A percentile compares a stretch with the other conserved stretches of the same genome.
These are phyloP conservation scores for Pherbina coryleti DNA, from an alignment of 2,888 invertebrate species.

Conservation along the genomic window DNA sequence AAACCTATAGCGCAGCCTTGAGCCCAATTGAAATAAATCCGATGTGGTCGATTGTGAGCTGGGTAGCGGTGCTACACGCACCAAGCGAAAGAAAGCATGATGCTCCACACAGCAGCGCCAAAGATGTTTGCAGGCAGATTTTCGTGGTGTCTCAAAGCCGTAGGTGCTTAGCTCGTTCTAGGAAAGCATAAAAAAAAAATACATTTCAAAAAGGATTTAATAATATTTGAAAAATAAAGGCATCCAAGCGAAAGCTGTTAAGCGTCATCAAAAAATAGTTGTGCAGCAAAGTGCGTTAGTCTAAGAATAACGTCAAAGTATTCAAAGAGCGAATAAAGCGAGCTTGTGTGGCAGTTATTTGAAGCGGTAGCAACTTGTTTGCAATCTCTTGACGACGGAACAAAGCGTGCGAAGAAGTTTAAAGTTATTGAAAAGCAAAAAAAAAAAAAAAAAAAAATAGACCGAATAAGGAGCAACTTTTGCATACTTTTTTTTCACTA, in stretches of 20 bases:
- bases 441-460: constrained; percentile 51
- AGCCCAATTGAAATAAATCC: constrained; percentile 83
- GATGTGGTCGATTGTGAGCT: constrained; percentile 73
- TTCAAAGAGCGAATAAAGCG: too few relatives aligned
- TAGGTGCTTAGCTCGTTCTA: constrained; percentile 94
- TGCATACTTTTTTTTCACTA: too few relatives aligned
- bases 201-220: neutral
- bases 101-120: constrained; percentile 98
- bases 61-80: constrained; percentile 80
- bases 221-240: neutral
- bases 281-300: too few relatives aligned
- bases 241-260: neutral
- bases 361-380: too few relatives aligned
- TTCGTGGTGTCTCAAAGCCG: constrained; percentile 93
- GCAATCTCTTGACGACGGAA: too few relatives aligned
- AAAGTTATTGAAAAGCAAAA: neutral
- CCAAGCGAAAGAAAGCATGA: constrained; percentile 91
- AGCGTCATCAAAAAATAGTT: neutral
- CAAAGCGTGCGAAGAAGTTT: too few relatives aligned
- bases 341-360: too few relatives aligned
- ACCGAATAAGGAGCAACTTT: too few relatives aligned
- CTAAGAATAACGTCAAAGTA: too few relatives aligned
- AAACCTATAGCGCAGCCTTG: constrained; percentile 84
- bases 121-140: constrained; percentile 92
- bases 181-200: constrained; percentile 32